A percentile compares a stretch with the other conserved stretches of the same genome.
phyloP scores from a whole-genome alignment of 1,140 invertebrate genomes.

The Temnothorax nylanderi region DNA sequence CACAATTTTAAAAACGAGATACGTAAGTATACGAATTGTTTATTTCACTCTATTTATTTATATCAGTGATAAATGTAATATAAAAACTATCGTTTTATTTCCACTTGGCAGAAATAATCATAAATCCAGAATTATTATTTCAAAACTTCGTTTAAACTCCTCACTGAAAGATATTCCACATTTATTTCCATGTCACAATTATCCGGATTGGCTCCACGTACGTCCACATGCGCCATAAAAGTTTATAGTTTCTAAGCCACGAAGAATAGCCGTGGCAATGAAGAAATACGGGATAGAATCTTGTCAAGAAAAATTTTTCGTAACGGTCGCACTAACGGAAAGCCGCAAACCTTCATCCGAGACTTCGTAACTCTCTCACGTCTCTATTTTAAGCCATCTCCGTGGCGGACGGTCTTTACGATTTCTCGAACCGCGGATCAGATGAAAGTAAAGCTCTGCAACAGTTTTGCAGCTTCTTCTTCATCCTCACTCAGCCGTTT shows the following conservation, averaged over 20 bases:
- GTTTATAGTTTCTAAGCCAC: conserved; percentile 60
- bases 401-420: conserved; percentile 67
- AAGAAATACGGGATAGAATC: conserved; percentile 68
- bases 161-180: not conserved
- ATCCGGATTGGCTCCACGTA: not conserved
- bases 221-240: conserved; percentile 9
- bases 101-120: not conserved
- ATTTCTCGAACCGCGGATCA: conserved; percentile 68
- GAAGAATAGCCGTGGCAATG: conserved; percentile 56
- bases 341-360: conserved; percentile 52
- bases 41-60: not conserved
- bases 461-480: conserved; percentile 62
- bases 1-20: not conserved
- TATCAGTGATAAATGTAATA: not conserved
- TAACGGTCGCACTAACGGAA: conserved; percentile 61
- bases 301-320: conserved; percentile 66
- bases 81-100: not conserved
- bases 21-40: not conserved
- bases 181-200: conserved; percentile 15
- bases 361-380: conserved; percentile 72
- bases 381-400: conserved; percentile 71
- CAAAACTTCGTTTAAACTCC: not conserved
- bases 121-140: not conserved
- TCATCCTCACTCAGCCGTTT: too few relatives aligned
- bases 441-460: conserved; percentile 69